Evolutionary conservation across 2,797 vertebrate genomes (phyloP), one percentile per base, ranked within the genome.

Genomic region (Gymnothorax javanicus): DNA sequence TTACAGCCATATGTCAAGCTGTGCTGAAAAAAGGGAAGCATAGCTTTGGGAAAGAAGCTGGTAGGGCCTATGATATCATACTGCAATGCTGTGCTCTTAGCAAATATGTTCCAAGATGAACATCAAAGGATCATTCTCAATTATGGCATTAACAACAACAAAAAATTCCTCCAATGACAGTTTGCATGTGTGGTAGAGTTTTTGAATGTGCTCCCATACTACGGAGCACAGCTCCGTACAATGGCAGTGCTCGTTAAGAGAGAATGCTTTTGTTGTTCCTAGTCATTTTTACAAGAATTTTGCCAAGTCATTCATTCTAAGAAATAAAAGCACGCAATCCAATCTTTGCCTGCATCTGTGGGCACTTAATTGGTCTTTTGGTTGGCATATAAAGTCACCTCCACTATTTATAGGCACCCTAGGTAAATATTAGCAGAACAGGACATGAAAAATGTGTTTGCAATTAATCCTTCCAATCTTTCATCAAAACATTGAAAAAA

Each of bases 311-410:
- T 73, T 84, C 25, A 20, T 67, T 83, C 79, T 71, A 84, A 88
- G 86, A 88, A 86, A 79, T 58, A 87, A 89, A 64, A 87, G n/a
- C 62, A 83, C 83, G 88, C 88, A 89, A 88, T 87, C 64, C 87
- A 91, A 88, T 87, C 82, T 89, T 82, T 57, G 43, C n/a, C 50
- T n/a, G 82, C 88, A 90, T 88, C 89, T 89, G 87, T 85, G 86
- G 88, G 83, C 20, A 52, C 59, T 64, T 85, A 85, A 75, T 23
- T 33, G 86, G 25, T 23, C 60, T 43, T 20, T 13, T 64, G 17
- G 33, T 43, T 43, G 2, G 33, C 33, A 43, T 43, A 1, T 43
- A 43, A 43, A 43, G 33, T 2, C 33, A 43, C 33, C 33, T 43
- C 33, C 33, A 43, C 33, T 43, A 43, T 43, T 43, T 43, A 43